These are phyloP conservation scores for Ladona fulva DNA, from an alignment of 1,140 invertebrate species.

Conservation along the genomic window DNA sequence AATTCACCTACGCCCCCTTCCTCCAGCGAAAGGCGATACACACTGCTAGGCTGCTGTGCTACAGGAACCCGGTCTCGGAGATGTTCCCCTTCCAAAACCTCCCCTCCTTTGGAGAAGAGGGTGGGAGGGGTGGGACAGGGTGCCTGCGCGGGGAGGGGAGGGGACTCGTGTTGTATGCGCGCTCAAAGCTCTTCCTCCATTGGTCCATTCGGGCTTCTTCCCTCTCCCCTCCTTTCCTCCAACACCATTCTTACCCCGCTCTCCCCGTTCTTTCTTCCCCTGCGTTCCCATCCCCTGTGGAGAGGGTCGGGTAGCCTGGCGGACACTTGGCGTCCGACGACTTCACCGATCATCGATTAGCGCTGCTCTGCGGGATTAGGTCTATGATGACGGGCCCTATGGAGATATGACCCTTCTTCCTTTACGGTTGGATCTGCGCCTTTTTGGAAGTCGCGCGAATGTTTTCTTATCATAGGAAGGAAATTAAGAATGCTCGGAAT, in stretches of 20 bases:
- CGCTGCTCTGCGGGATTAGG: too few relatives aligned
- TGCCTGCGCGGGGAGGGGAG: not conserved
- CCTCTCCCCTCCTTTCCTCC: not conserved
- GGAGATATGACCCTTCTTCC: too few relatives aligned
- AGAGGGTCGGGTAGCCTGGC: too few relatives aligned
- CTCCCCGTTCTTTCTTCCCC: not conserved
- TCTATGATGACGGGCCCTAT: too few relatives aligned
- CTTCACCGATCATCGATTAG: too few relatives aligned
- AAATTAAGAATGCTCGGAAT: too few relatives aligned
- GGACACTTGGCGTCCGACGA: too few relatives aligned
- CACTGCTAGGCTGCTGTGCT: not conserved
- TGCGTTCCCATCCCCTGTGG: not conserved
- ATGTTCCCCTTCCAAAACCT: not conserved
- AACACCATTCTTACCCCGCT: not conserved
- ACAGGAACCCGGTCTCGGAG: not conserved
- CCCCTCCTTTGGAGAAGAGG: not conserved
- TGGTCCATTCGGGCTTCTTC: not conserved
- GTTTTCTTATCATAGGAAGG: too few relatives aligned
- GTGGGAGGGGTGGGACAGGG: not conserved
- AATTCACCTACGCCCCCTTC: not conserved
- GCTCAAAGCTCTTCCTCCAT: not conserved
- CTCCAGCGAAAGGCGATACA: not conserved
- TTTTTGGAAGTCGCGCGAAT: too few relatives aligned
- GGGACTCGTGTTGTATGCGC: not conserved
- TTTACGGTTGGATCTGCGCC: too few relatives aligned